These are phyloP conservation scores for Cossypha niveicapilla DNA, from an alignment of 2,797 vertebrate species.

Conservation along the genomic window DNA sequence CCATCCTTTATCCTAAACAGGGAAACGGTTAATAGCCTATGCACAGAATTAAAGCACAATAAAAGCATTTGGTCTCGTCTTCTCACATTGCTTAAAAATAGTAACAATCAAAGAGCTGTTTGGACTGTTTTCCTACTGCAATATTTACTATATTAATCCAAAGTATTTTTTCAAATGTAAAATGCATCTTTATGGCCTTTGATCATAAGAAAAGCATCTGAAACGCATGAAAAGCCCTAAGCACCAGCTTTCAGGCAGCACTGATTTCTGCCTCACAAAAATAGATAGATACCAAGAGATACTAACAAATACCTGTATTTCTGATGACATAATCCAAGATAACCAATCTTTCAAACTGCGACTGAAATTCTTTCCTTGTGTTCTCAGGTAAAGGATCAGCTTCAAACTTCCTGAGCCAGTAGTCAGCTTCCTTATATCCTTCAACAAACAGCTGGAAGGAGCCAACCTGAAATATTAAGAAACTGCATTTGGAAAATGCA, in stretches of 20 bases:
- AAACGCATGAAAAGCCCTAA: background rate
- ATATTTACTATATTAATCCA: background rate
- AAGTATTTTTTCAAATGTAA: background rate
- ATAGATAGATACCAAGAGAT: background rate
- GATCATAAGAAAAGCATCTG: background rate
- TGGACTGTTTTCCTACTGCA: background rate
- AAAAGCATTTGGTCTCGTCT: background rate
- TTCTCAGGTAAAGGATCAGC: slow-evolving; percentile 95
- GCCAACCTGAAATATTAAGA: slow-evolving; percentile 83
- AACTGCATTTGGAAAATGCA: slow-evolving; percentile 34
- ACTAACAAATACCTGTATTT: slow-evolving; percentile 86
- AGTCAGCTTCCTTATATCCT: slow-evolving; percentile 92
- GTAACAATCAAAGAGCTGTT: background rate
- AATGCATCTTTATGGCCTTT: background rate
- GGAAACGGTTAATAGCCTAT: background rate
- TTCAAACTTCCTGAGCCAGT: slow-evolving; percentile 96
- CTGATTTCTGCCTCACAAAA: background rate
- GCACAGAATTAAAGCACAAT: background rate
- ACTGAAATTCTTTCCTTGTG: slow-evolving; percentile 94
- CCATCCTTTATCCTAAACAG: background rate
- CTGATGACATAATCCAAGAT: slow-evolving; percentile 95
- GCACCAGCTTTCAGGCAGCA: background rate
- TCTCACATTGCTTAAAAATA: background rate
- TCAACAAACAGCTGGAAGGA: slow-evolving; percentile 98
- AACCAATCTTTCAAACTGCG: slow-evolving; percentile 93